Evolutionary conservation across 2,797 vertebrate species (phyloP).

Genomic region (Macropodus opercularis): DNA sequence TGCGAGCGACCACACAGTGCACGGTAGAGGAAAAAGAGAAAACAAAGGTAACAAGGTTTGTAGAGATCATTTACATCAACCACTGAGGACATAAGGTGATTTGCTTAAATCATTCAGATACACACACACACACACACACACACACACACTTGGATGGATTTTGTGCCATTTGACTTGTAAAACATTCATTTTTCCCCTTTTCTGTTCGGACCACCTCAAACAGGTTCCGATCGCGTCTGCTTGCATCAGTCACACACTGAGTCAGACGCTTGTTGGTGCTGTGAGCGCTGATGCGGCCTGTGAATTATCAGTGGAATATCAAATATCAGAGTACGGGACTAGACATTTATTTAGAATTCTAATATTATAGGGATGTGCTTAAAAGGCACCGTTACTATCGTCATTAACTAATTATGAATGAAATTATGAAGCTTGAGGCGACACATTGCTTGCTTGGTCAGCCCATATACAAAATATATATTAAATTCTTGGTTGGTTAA

Average conservation of each 20-base stretch:
- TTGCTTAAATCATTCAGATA: slow-evolving; percentile 39
- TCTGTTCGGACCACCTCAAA: slow-evolving; percentile 36
- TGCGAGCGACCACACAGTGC: not conserved
- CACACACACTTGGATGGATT: slow-evolving; percentile 29
- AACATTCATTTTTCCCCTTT: slow-evolving; percentile 35
- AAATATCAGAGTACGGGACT: slow-evolving; percentile 23
- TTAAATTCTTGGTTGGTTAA: too few species aligned
- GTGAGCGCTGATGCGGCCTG: slow-evolving; percentile 32
- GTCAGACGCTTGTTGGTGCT: slow-evolving; percentile 37
- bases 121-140: slow-evolving; percentile 3
- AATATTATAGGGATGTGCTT: not conserved
- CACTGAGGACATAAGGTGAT: slow-evolving; percentile 34
- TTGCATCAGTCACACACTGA: slow-evolving; percentile 52
- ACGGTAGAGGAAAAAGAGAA: slow-evolving; percentile 18
- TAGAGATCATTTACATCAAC: slow-evolving; percentile 52
- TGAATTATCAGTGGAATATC: slow-evolving; percentile 29
- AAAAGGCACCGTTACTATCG: slow-evolving; percentile 8
- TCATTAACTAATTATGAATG: not conserved
- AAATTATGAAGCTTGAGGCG: too few species aligned
- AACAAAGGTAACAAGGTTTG: slow-evolving; percentile 37
- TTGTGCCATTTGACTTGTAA: slow-evolving; percentile 53
- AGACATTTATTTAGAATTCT: slow-evolving; percentile 21
- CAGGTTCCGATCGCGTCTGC: slow-evolving; percentile 42
- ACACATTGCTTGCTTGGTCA: too few species aligned
- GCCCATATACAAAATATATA: too few species aligned